Evolutionary conservation across 1,140 invertebrate genomes (phyloP), one percentile per base, ranked within the genome.

Genomic region (Battus philenor): DNA sequence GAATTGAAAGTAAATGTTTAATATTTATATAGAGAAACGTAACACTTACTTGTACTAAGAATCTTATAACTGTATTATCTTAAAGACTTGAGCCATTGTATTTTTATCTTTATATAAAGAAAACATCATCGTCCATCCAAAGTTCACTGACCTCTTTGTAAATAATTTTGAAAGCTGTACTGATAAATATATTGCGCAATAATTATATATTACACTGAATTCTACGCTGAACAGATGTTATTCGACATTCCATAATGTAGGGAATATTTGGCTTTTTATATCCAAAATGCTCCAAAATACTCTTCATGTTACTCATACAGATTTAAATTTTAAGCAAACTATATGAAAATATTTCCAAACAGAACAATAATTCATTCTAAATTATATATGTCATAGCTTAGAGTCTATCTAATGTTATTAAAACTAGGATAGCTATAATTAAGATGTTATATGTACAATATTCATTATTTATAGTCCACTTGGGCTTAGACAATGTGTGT

Each of bases 391-490:
- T n/a, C n/a, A n/a, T 39, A 30, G 29, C 11, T 13, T 41, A 24
- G 18, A 12, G 18, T 12, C 12, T 41, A 26, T 41, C 15, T 41
- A 41, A 17, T 41, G 9, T 27, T 41, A 24, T 20, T 26, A 17
- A 41, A 41, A n/a, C 10, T 41, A 41, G 26, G 4, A 41, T 39
- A 39, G 18, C 10, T 31, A 10, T 27, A 30, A 12, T 24, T 38
- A 38, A 44, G 26, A 41, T 41, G 32, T 34, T 49, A 24, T 49
- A 26, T 18, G 38, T 17, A 16, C 26, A 38, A 27, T 38, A 38
- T 12, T 24, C 15, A 41, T 36, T 29, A 33, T 32, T 12, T 43
- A 22, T 24, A 30, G 32, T 9, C 39, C 24, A 10, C 10, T 11
- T 8, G 15, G 31, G 17, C 41, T 20, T 43, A 10, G 13, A 48